phyloP scores from a whole-genome alignment of 2,797 vertebrate genomes.

The Ictinia mississippiensis region DNA sequence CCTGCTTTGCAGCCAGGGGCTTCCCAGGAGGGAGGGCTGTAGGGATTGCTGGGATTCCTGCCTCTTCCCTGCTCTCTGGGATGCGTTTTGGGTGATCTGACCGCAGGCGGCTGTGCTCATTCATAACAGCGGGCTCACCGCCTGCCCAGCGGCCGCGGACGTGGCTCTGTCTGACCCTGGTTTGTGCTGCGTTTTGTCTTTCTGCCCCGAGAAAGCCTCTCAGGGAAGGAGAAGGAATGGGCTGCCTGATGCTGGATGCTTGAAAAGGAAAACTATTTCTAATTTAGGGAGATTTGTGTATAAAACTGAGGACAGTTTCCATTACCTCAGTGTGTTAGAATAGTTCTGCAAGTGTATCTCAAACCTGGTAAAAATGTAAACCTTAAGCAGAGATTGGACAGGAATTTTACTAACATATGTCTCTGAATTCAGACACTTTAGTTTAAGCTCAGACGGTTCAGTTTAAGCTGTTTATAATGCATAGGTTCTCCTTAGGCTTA shows the following conservation, averaged over 20 bases:
- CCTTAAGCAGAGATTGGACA: neutral
- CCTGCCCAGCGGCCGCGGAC: accelerated
- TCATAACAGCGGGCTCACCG: accelerated
- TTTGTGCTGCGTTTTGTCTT: neutral
- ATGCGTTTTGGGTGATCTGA: neutral
- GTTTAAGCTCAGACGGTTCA: neutral
- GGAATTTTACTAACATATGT: neutral
- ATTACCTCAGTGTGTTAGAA: neutral
- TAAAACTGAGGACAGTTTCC: constrained; percentile 8
- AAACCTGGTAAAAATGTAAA: constrained; percentile 14
- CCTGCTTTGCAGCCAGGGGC: neutral
- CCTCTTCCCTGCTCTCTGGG: neutral
- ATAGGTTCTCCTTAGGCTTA: neutral
- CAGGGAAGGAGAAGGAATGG: neutral
- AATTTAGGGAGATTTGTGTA: constrained; percentile 20
- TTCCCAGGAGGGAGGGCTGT: neutral
- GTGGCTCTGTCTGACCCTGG: neutral
- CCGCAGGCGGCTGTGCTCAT: accelerated
- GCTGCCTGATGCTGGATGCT: neutral
- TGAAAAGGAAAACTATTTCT: neutral
- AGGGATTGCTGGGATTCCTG: constrained; percentile 15
- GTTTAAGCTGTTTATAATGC: neutral
- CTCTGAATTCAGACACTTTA: neutral
- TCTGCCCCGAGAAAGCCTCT: neutral
- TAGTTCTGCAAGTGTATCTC: neutral